Evolutionary conservation across 2,888 invertebrate genomes (phyloP).

Genomic region (Zygogramma bicolorata): DNA sequence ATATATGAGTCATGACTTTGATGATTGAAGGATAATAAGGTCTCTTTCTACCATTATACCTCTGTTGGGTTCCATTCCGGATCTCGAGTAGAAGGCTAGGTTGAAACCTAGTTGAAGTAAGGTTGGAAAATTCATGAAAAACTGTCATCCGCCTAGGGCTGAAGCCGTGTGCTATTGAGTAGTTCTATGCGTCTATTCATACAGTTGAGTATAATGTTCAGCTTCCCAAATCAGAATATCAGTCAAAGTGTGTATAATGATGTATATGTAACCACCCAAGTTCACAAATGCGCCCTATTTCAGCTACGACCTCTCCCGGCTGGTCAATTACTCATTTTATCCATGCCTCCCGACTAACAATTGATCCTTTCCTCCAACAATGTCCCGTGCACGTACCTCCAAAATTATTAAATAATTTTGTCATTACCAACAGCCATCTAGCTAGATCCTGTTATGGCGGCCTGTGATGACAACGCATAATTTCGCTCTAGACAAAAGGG

Average conservation of each 20-base stretch:
- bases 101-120: too few relatives aligned
- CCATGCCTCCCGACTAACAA: not conserved
- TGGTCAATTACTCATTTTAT: not conserved
- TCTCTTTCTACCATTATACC: too few relatives aligned
- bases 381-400: not conserved
- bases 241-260: not conserved
- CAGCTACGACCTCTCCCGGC: not conserved
- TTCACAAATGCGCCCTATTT: not conserved
- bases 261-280: too few relatives aligned
- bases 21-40: too few relatives aligned
- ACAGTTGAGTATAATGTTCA: too few relatives aligned
- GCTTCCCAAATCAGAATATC: not conserved
- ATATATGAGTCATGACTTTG: too few relatives aligned
- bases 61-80: too few relatives aligned
- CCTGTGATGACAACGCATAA: conserved; percentile 1
- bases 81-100: too few relatives aligned
- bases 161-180: too few relatives aligned
- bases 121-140: too few relatives aligned
- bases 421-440: conserved; percentile 1
- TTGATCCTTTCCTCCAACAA: conserved; percentile 5
- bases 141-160: too few relatives aligned
- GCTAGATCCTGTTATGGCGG: conserved; percentile 10
- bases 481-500: conserved; percentile 11
- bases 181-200: too few relatives aligned
- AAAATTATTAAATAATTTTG: conserved; percentile 12